Percentiles rank a stretch among this genome's conserved stretches.
phyloP scores from a whole-genome alignment of 2,888 invertebrate species.

The Eugnorisma glareosa region DNA sequence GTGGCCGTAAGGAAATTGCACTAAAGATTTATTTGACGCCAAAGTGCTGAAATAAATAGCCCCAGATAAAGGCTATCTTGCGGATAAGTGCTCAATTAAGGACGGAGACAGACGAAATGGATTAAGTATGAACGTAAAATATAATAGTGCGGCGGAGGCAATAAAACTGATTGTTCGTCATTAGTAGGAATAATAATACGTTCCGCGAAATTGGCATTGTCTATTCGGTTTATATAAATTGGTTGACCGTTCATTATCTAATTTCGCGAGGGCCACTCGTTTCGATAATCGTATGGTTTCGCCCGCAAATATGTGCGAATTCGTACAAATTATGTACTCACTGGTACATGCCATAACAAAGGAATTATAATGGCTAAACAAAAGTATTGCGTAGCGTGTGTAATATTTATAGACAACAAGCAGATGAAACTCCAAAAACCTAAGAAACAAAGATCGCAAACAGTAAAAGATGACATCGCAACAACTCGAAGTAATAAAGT shows the following conservation, averaged over 20 bases:
- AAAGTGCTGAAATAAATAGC: constrained; percentile 61
- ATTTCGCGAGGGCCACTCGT: neutral
- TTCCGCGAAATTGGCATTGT: constrained; percentile 4
- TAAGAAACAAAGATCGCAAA: neutral
- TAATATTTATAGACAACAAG: neutral
- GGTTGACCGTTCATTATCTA: constrained; percentile 24
- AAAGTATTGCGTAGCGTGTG: neutral
- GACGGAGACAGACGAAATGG: constrained; percentile 38
- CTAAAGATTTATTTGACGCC: constrained; percentile 59
- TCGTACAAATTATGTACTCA: neutral
- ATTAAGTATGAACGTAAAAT: constrained; percentile 52
- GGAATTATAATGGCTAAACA: neutral
- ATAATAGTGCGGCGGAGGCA: constrained; percentile 29
- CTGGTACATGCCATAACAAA: neutral
- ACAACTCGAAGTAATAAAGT: constrained; percentile 39
- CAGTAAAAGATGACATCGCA: constrained; percentile 37
- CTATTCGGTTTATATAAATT: constrained; percentile 10
- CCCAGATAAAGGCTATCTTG: constrained; percentile 50
- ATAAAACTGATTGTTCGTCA: constrained; percentile 34
- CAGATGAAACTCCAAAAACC: neutral
- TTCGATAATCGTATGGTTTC: neutral
- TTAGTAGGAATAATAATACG: constrained; percentile 2
- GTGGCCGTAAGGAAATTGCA: constrained; percentile 55
- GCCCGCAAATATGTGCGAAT: constrained; percentile 6
- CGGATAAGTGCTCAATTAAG: constrained; percentile 59